Conservation (phyloP, 2,888 invertebrate species). For the Mayetiola destructor region DNA sequence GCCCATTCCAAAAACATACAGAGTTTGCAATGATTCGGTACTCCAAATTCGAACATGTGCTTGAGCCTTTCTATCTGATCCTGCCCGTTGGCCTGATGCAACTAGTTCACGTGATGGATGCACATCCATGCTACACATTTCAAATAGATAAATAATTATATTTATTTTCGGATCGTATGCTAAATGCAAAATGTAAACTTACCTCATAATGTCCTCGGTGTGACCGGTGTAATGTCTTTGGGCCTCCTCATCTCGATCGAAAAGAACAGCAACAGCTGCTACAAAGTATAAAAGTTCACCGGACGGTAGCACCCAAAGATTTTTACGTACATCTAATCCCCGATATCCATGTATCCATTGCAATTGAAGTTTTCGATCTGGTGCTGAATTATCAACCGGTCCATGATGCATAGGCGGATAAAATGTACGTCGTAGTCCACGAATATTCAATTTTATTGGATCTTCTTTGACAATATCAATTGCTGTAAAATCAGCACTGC, state of each 20-base stretch:
- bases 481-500: conserved; percentile 64
- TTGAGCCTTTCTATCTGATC: conserved; percentile 68
- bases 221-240: conserved; percentile 85
- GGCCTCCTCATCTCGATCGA: conserved; percentile 70
- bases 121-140: conserved; percentile 55
- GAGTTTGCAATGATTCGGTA: conserved; percentile 71
- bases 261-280: conserved; percentile 80
- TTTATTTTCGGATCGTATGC: not conserved
- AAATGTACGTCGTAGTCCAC: conserved; percentile 68
- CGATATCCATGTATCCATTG: conserved; percentile 97
- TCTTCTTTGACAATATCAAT: conserved; percentile 76
- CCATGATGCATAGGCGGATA: conserved; percentile 77
- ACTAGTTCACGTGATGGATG: conserved; percentile 79
- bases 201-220: conserved; percentile 90
- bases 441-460: conserved; percentile 67
- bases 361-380: conserved; percentile 72
- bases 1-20: conserved; percentile 83
- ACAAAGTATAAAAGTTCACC: conserved; percentile 87
- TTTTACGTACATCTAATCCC: conserved; percentile 75
- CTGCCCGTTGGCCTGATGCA: conserved; percentile 77
- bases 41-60: conserved; percentile 89
- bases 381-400: conserved; percentile 70
- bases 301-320: conserved; percentile 84
- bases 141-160: not conserved
- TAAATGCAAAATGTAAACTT: conserved; percentile 21